phyloP scores from a whole-genome alignment of 2,113 vertebrate species.

The Malurus melanocephalus region DNA sequence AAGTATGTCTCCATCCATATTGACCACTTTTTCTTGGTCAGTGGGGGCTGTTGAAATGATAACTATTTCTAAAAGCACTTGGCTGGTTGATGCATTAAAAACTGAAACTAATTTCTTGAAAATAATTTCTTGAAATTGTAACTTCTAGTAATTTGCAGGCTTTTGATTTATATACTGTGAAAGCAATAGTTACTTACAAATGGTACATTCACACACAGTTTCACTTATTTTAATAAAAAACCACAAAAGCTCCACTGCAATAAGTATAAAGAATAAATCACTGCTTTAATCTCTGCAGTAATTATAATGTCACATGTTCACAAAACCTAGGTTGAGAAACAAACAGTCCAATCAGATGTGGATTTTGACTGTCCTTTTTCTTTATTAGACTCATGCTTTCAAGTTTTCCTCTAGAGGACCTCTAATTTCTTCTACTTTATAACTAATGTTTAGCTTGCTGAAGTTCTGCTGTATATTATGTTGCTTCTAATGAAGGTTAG shows the following conservation, averaged over 20 bases:
- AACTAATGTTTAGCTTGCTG: neutral
- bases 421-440: neutral
- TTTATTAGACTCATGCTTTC: neutral
- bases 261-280: neutral
- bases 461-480: neutral
- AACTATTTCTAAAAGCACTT: neutral
- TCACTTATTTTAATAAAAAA: neutral
- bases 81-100: neutral
- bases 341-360: neutral
- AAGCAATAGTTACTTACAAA: neutral
- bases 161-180: neutral
- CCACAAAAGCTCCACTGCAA: neutral
- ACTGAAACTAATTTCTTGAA: neutral
- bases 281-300: neutral
- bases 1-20: neutral
- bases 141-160: neutral
- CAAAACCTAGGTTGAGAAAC: neutral
- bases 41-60: neutral
- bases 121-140: neutral
- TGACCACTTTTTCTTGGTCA: neutral
- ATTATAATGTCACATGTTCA: neutral
- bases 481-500: neutral
- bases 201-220: neutral
- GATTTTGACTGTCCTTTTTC: neutral
- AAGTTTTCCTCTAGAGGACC: neutral